Percentiles rank a stretch among this genome's conserved stretches.
phyloP scores from a whole-genome alignment of 2,888 invertebrate genomes.

The Prenolepis imparis region DNA sequence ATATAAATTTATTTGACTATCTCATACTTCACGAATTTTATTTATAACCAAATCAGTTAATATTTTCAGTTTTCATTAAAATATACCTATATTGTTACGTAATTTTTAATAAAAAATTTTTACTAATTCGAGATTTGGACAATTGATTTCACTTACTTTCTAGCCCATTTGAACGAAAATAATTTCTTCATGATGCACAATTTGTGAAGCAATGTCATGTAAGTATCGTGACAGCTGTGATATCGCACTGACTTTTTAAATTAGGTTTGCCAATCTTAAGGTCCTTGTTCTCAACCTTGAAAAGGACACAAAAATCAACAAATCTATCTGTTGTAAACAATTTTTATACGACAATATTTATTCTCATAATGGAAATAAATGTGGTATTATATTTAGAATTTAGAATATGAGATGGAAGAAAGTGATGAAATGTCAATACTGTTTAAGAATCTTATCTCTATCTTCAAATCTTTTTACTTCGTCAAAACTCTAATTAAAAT shows the following conservation, averaged over 20 bases:
- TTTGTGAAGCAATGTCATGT: background rate
- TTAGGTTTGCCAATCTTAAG: conserved; percentile 18
- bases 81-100: background rate
- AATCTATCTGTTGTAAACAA: conserved; percentile 17
- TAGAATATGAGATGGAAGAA: background rate
- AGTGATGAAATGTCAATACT: background rate
- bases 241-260: conserved; percentile 9
- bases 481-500: background rate
- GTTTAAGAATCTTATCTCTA: background rate
- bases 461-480: background rate
- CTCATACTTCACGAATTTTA: background rate
- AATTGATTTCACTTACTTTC: conserved; percentile 14
- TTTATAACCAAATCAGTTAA: background rate
- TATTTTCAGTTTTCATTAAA: background rate
- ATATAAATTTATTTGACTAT: background rate
- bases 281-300: conserved; percentile 15
- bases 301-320: background rate
- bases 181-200: conserved; percentile 26
- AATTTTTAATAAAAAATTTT: background rate
- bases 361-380: background rate
- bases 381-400: background rate
- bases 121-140: background rate
- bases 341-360: background rate
- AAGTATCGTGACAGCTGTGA: background rate
- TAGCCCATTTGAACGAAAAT: background rate